Evolutionary conservation across 92 coral and sea anemone species (phyloP), one percentile per base, ranked within the genome.

Genomic region (Paramuricea clavata): DNA sequence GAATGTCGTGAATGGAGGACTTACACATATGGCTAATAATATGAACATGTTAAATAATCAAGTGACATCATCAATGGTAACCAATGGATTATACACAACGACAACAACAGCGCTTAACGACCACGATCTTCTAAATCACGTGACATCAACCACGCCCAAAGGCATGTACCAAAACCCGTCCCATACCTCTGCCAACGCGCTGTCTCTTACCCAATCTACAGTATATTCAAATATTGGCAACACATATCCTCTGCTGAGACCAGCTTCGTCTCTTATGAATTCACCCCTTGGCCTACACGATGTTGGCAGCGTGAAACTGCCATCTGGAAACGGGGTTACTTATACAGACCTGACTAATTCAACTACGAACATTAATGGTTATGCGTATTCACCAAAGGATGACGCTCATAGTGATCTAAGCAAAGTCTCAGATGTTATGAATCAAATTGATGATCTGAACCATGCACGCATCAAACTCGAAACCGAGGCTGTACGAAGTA

Each of bases 401-500:
- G 84, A 79, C 25, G 28, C 32, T 36, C 84, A 79, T 27, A 43
- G 56, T 33, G 84, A 79, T 43, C 47, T 79, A 25, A 61, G 47
- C 73, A 79, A 79, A 27, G 84, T 79, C 3, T 28, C 84, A 19
- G 67, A 79, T 61, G 84, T 79, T 79, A 79, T 79, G 84, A 79
- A 79, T 79, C 84, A 79, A 19, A 79, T 79, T 33, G 84, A 79
- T 59, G 73, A 79, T 35, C 56, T 79, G 0, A 79, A 17, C 35
- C 84, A 79, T 42, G 84, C 73, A 9, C 60, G 84, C 9, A 79
- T 79, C 27, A 79, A 79, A 57, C 84, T 79, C 23, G 84, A 79
- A 79, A 79, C 25, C 74, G 84, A 79, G 73, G 84, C 84, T 59
- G 84, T 79, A 30, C 54, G 84, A 3, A 79, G 84, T 41, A 79